These are phyloP conservation scores for Glandiceps talaboti DNA, from an alignment of 53 echinoderm and acorn worm species.

Conservation along the genomic window DNA sequence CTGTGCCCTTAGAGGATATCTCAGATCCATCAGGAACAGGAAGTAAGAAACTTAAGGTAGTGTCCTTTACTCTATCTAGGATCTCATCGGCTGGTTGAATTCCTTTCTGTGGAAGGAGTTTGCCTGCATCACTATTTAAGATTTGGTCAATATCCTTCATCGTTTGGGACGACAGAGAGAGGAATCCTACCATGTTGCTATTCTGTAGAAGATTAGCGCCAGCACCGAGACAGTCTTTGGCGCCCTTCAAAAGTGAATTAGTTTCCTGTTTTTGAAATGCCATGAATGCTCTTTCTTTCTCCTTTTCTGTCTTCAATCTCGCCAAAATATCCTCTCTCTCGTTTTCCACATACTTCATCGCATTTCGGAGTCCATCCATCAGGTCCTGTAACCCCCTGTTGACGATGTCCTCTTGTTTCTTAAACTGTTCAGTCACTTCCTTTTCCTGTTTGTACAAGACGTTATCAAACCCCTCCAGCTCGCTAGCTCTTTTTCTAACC, in stretches of 20 bases:
- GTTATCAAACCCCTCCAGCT: background rate
- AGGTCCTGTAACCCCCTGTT: background rate
- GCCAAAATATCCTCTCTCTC: background rate
- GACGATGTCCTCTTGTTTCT: background rate
- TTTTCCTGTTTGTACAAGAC: background rate
- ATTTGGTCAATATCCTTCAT: background rate
- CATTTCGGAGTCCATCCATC: background rate
- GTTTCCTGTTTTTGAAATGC: background rate
- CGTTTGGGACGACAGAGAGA: background rate
- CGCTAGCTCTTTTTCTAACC: background rate
- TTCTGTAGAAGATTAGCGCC: background rate
- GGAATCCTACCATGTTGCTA: background rate
- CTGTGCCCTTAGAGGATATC: too few species aligned
- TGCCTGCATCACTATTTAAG: too few species aligned
- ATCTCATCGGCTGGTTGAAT: too few species aligned
- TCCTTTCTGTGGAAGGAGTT: too few species aligned
- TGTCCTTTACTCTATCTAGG: too few species aligned
- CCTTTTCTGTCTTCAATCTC: background rate
- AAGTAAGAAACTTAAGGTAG: too few species aligned
- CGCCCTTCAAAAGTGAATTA: background rate
- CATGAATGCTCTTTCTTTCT: background rate
- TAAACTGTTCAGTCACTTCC: background rate
- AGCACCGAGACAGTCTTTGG: background rate
- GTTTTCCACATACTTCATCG: background rate
- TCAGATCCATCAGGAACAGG: too few species aligned